Base-by-base conservation (phyloP, 2,113 vertebrate species). In the Cisticola juncidis region DNA sequence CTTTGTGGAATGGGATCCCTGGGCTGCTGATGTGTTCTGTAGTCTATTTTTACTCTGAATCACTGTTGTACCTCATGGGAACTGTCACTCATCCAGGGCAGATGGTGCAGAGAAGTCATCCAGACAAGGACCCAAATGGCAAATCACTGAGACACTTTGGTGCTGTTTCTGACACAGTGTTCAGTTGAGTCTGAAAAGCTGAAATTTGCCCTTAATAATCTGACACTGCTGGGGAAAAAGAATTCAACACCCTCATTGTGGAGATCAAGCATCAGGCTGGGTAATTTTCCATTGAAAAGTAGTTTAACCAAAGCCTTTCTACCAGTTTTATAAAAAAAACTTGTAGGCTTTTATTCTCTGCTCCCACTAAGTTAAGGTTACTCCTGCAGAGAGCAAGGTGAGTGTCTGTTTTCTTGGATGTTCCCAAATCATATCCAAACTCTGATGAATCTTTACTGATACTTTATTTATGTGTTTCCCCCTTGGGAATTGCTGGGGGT, bases 11-110 rank as follows among this genome's bases (percentile, higher is more conserved):
- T 15, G 22, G 38, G 45, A 70, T 80, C 29, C n/a, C 62, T 57
- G 57, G 48, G 53, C 50, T 84, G 25, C 38, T 89, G 70, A 47
- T 53, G 17, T 54, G 11, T 65, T 73, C 78, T 80, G 35, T 80
- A 38, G 50, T 50, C 58, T 73, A 62, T 87, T 91, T 95, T 90
- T 91, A 51, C 51, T 72, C 74, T 66, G 71, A 92, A 85, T 91
- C 45, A 66, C 70, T 70, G n/a, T 36, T 89, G 19, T 77, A 82
- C 38, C 74, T 86, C 81, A 19, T 44, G 74, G 78, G 87, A 90
- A 28, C 29, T 28, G 62, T 61, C 92, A 44, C 44, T 90, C 62
- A 36, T 82, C 85, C 51, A 70, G 76, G 74, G 24, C 71, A 94
- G 81, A 70, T 76, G 60, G 70, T 82, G 15, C 23, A 79, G 50